Evolutionary conservation across 2,113 vertebrate genomes (phyloP).

Genomic region (Phyllostomus hastatus): DNA sequence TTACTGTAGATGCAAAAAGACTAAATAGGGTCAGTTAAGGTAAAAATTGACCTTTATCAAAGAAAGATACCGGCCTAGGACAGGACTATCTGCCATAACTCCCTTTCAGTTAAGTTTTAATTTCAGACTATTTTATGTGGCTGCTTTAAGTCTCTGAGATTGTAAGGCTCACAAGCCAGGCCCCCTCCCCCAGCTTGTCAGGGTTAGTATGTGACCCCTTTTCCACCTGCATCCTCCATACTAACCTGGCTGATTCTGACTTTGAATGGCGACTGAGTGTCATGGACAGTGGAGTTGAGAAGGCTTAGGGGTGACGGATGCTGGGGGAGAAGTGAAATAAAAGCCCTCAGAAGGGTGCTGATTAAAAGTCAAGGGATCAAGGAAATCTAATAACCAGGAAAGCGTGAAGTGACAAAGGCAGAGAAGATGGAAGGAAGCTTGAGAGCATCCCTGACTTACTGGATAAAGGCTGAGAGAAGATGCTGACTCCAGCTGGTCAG

Average conservation of each 20-base stretch:
- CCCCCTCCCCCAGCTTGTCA: neutral
- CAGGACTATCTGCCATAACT: neutral
- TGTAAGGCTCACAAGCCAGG: neutral
- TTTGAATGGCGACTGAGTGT: constrained; percentile 21
- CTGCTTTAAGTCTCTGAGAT: neutral
- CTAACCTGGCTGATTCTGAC: neutral
- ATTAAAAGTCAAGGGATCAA: neutral
- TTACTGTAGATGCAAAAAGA: neutral
- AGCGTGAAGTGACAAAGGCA: neutral
- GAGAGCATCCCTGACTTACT: neutral
- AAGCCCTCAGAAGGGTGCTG: neutral
- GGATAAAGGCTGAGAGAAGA: neutral
- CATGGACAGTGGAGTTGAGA: neutral
- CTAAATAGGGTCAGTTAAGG: neutral
- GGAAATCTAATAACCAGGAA: neutral
- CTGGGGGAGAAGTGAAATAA: neutral
- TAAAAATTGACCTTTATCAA: neutral
- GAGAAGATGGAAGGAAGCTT: neutral
- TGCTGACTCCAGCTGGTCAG: neutral
- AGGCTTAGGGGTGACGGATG: neutral
- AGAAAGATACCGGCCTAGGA: neutral
- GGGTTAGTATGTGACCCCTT: neutral
- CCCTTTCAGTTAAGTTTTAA: neutral
- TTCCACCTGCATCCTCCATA: neutral
- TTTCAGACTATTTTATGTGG: neutral